phyloP scores from a whole-genome alignment of 2,113 vertebrate species.

The Pomatorhinus ruficollis region DNA sequence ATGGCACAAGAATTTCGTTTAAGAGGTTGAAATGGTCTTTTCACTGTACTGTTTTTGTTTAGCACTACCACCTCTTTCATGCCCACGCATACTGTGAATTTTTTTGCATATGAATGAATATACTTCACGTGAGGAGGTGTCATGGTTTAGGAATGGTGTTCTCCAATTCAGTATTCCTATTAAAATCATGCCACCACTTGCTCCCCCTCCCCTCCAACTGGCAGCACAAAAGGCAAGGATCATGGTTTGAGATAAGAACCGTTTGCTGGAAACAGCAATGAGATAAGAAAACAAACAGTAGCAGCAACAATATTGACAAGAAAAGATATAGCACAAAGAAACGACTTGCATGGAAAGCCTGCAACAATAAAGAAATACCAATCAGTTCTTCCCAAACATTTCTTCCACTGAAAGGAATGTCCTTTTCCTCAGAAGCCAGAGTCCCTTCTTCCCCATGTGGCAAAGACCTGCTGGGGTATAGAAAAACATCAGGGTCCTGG shows the following conservation, averaged over 20 bases:
- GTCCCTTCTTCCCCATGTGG: not conserved
- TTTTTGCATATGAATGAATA: not conserved
- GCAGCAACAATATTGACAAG: not conserved
- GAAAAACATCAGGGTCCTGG: not conserved
- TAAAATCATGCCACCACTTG: not conserved
- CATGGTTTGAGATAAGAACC: not conserved
- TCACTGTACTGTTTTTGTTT: not conserved
- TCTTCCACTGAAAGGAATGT: not conserved
- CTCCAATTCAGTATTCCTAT: not conserved
- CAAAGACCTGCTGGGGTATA: not conserved
- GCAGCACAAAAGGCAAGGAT: not conserved
- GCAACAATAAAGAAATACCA: not conserved
- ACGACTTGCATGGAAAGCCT: rapidly evolving
- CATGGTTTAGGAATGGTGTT: not conserved
- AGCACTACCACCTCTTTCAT: not conserved
- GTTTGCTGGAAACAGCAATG: not conserved
- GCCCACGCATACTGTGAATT: not conserved
- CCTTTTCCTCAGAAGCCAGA: not conserved
- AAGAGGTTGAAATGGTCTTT: not conserved
- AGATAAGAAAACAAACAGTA: not conserved
- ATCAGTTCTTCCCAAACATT: not conserved
- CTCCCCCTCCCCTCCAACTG: not conserved
- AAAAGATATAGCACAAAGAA: not conserved
- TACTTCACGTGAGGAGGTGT: not conserved
- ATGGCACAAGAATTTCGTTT: not conserved